These are phyloP conservation scores for Pammene fasciana DNA, from an alignment of 2,888 invertebrate genomes.

Conservation along the genomic window DNA sequence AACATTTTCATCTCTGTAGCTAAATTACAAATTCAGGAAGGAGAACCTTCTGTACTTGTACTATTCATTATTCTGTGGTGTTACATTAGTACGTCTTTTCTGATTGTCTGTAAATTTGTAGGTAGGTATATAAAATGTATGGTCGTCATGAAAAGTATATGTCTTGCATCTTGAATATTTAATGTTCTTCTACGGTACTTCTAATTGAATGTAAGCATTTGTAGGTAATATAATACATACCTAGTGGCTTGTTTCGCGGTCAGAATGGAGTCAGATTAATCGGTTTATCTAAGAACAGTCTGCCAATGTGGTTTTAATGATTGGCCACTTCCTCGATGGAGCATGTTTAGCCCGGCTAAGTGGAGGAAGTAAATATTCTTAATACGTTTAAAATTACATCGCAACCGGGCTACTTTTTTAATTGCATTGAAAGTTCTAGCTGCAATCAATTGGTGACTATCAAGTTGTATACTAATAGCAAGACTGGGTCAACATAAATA, in stretches of 20 bases:
- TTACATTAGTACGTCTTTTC: too few species aligned
- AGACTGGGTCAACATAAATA: neutral
- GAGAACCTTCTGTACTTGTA: too few species aligned
- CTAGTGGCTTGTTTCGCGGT: conserved; percentile 21
- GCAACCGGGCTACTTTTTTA: conserved; percentile 16
- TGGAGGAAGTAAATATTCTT: conserved; percentile 30
- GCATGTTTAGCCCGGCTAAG: conserved; percentile 39
- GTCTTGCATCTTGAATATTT: too few species aligned
- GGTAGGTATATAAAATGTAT: too few species aligned
- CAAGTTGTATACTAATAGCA: neutral
- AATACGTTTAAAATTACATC: conserved; percentile 30
- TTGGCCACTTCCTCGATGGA: conserved; percentile 61
- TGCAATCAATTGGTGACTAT: neutral
- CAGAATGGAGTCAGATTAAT: conserved; percentile 58
- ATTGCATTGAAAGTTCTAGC: conserved; percentile 11
- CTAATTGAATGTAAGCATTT: neutral
- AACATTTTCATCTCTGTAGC: too few species aligned
- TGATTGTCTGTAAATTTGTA: too few species aligned
- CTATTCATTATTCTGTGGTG: too few species aligned
- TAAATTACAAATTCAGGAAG: too few species aligned
- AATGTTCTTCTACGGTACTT: neutral
- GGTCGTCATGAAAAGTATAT: too few species aligned
- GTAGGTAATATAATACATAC: conserved; percentile 15
- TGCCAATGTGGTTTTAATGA: conserved; percentile 52
- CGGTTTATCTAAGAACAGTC: conserved; percentile 57